These are phyloP conservation scores for Apamea crenata DNA, from an alignment of 2,888 invertebrate genomes.

Conservation along the genomic window DNA sequence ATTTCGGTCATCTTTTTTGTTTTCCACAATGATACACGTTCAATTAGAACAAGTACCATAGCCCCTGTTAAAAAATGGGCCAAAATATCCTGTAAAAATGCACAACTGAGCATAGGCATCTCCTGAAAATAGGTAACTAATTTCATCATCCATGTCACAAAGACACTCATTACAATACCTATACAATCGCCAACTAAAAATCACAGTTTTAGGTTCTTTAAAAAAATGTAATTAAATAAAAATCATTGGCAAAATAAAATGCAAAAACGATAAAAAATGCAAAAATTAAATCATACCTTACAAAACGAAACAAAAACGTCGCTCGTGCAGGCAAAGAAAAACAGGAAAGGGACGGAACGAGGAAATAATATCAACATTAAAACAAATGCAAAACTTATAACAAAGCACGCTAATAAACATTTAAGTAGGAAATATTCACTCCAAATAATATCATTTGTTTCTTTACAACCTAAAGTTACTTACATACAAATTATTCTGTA, in stretches of 20 bases:
- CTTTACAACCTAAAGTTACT: constrained; percentile 84
- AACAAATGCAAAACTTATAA: constrained; percentile 73
- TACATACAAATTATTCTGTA: constrained; percentile 79
- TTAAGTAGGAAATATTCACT: constrained; percentile 76
- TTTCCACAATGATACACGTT: too few relatives aligned
- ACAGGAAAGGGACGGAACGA: constrained; percentile 82
- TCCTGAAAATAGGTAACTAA: background rate
- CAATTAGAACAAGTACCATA: too few relatives aligned
- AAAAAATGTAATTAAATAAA: constrained; percentile 4
- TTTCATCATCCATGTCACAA: background rate
- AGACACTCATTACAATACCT: background rate
- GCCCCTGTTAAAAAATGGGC: background rate
- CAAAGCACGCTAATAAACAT: constrained; percentile 77
- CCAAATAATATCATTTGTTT: constrained; percentile 80
- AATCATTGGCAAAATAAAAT: constrained; percentile 48
- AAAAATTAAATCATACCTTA: constrained; percentile 84
- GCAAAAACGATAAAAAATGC: constrained; percentile 67
- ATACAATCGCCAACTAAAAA: background rate
- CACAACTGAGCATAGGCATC: background rate
- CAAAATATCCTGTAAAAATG: background rate
- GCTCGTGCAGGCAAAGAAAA: constrained; percentile 83
- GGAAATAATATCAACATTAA: constrained; percentile 73
- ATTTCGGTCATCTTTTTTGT: too few relatives aligned
- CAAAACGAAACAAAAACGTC: constrained; percentile 79
- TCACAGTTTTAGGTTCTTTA: background rate